These are phyloP conservation scores for Allobates femoralis DNA, from an alignment of 2,797 vertebrate species.

Conservation along the genomic window DNA sequence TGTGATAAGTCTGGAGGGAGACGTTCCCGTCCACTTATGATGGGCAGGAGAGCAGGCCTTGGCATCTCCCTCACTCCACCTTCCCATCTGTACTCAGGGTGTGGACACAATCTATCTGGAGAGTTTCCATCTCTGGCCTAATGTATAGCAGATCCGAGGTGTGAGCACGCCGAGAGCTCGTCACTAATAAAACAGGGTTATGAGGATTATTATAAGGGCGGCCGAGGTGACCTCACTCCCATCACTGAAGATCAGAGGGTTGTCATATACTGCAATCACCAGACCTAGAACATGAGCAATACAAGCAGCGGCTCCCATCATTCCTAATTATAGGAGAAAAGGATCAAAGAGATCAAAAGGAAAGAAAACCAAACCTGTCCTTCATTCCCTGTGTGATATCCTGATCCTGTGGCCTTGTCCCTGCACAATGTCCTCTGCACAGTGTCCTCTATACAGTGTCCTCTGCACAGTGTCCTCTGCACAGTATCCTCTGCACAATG, in stretches of 20 bases:
- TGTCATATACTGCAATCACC: background rate
- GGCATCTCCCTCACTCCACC: background rate
- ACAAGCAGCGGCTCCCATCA: too few species aligned
- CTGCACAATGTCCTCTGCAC: too few species aligned
- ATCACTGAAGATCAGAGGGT: background rate
- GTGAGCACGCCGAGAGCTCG: background rate
- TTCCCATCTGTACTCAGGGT: background rate
- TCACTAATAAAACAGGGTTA: background rate
- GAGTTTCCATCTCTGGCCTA: background rate
- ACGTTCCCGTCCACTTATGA: background rate
- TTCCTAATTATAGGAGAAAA: too few species aligned
- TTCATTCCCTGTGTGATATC: too few species aligned
- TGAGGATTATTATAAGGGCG: background rate
- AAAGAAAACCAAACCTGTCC: too few species aligned
- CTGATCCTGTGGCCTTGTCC: too few species aligned
- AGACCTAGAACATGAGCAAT: too few species aligned
- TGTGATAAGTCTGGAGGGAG: background rate
- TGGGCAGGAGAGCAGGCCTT: background rate
- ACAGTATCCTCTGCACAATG: too few species aligned
- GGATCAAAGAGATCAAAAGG: too few species aligned
- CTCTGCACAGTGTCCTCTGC: too few species aligned
- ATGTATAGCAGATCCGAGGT: slow-evolving; percentile 20
- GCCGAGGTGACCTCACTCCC: background rate
- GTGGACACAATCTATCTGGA: background rate
- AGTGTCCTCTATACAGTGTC: too few species aligned